A percentile compares a stretch with the other conserved stretches of the same genome.
These are phyloP conservation scores for Caradrina clavipalpis DNA, from an alignment of 2,888 invertebrate genomes.

Conservation along the genomic window DNA sequence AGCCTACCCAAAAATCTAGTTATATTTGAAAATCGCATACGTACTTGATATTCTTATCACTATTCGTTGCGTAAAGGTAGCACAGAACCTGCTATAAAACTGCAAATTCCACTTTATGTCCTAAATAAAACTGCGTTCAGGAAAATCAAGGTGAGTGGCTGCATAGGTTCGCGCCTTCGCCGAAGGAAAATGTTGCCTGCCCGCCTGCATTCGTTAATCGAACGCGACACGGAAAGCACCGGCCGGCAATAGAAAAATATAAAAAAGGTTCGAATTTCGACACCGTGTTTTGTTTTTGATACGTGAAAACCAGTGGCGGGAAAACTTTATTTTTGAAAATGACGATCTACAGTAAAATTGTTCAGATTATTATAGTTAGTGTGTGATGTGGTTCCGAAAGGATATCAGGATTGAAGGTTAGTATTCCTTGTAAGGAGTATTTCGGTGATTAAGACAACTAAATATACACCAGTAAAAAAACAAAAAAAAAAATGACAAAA, in stretches of 20 bases:
- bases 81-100: constrained; percentile 20
- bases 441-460: too few species aligned
- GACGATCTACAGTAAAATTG: constrained; percentile 89
- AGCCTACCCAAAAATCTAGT: background rate
- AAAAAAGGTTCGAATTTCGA: constrained; percentile 38
- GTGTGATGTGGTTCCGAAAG: constrained; percentile 74
- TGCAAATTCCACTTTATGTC: constrained; percentile 39
- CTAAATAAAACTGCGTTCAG: constrained; percentile 59
- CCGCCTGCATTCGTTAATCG: constrained; percentile 74
- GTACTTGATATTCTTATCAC: constrained; percentile 5
- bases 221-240: constrained; percentile 76
- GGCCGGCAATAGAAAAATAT: constrained; percentile 52
- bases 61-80: constrained; percentile 26
- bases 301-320: constrained; percentile 54
- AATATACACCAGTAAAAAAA: too few species aligned
- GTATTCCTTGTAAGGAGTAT: constrained; percentile 31
- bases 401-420: constrained; percentile 68
- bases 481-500: too few species aligned
- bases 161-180: constrained; percentile 58
- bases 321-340: constrained; percentile 70
- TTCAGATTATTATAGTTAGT: constrained; percentile 88
- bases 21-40: background rate
- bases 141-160: constrained; percentile 84
- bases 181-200: constrained; percentile 71
- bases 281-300: constrained; percentile 45